Percentiles rank a stretch among this genome's conserved stretches.
phyloP scores from a whole-genome alignment of 2,797 vertebrate species.

The Galago senegalensis region DNA sequence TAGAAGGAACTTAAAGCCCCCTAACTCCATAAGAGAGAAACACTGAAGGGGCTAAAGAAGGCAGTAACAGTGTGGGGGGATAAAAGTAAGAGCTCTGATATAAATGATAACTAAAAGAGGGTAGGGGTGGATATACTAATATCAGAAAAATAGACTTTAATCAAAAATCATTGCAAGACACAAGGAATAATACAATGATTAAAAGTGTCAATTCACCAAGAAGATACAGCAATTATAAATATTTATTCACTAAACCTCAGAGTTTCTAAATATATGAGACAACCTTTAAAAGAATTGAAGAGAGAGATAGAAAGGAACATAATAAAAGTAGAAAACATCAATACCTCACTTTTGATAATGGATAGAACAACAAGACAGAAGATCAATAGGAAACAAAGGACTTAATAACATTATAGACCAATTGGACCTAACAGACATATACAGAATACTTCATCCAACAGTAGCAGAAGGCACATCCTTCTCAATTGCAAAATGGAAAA shows the following conservation, averaged over 20 bases:
- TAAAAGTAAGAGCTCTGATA: constrained; percentile 6
- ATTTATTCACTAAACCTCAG: background rate
- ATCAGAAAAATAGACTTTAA: constrained; percentile 31
- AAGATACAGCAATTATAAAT: constrained; percentile 30
- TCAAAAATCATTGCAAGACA: constrained; percentile 2
- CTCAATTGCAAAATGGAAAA: background rate
- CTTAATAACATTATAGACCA: background rate
- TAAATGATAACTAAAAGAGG: background rate
- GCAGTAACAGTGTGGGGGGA: background rate
- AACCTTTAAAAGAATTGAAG: background rate
- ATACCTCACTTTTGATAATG: background rate
- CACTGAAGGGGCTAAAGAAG: background rate
- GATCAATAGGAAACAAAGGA: background rate
- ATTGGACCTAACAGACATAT: background rate
- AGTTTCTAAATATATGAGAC: constrained; percentile 4
- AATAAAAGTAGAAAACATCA: constrained; percentile 3
- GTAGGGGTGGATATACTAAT: background rate
- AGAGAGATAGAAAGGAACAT: background rate
- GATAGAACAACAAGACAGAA: background rate
- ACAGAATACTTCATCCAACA: constrained; percentile 8
- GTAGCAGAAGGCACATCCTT: background rate
- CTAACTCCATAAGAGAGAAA: background rate
- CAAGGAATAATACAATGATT: constrained; percentile 1
- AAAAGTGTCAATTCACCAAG: constrained; percentile 33
- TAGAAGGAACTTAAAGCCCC: background rate